These are phyloP conservation scores for Cyclopterus lumpus DNA, from an alignment of 2,797 vertebrate genomes.

Conservation along the genomic window DNA sequence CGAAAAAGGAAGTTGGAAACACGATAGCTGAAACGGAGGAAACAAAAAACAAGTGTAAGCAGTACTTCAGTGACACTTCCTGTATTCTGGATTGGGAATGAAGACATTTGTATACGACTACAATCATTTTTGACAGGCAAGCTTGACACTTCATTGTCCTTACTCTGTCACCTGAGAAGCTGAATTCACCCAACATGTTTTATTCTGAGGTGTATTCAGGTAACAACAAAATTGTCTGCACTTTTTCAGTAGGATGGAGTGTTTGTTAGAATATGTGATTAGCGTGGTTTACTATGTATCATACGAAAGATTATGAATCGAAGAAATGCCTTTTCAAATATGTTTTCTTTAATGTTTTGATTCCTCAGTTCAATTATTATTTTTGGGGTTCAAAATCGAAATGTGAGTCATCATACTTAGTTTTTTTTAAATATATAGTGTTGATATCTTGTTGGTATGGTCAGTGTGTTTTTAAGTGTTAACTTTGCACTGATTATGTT, in stretches of 20 bases:
- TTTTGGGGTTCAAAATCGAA: neutral
- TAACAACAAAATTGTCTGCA: slow-evolving; percentile 47
- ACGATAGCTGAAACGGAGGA: slow-evolving; percentile 40
- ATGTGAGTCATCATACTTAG: neutral
- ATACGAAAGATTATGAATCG: neutral
- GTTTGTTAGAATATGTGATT: neutral
- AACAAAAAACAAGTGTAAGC: slow-evolving; percentile 58
- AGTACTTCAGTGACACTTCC: slow-evolving; percentile 62
- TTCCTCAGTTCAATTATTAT: neutral
- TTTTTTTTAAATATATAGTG: neutral
- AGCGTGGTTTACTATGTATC: neutral
- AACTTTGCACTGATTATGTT: neutral
- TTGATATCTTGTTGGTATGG: neutral
- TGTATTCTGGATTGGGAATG: slow-evolving; percentile 44
- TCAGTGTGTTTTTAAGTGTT: neutral
- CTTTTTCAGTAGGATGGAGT: neutral
- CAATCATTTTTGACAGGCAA: neutral
- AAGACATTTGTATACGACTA: neutral
- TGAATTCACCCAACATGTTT: slow-evolving; percentile 54
- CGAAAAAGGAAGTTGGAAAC: slow-evolving; percentile 58
- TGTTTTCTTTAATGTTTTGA: neutral
- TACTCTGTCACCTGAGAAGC: slow-evolving; percentile 5
- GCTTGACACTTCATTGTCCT: neutral
- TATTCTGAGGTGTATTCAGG: slow-evolving; percentile 71
- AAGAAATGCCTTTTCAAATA: neutral